Evolutionary conservation across 2,113 vertebrate genomes (phyloP).

Genomic region (Poecile atricapillus): DNA sequence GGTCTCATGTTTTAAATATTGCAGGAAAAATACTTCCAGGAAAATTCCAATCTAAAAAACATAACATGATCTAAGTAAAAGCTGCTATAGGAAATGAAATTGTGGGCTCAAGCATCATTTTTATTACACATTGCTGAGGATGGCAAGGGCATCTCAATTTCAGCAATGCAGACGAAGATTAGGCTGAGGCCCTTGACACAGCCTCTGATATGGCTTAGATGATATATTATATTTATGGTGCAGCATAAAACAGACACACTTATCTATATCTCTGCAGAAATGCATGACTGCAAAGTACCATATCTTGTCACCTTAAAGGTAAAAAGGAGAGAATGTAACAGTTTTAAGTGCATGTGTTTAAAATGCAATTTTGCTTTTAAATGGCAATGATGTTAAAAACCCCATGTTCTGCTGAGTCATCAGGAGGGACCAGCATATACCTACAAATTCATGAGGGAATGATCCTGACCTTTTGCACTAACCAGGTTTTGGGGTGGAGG

Average conservation of each 20-base stretch:
- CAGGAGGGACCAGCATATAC: neutral
- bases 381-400: neutral
- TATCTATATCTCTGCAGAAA: neutral
- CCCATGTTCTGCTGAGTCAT: neutral
- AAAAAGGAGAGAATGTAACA: neutral
- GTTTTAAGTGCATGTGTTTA: neutral
- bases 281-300: neutral
- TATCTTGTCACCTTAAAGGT: neutral
- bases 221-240: neutral
- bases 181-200: neutral
- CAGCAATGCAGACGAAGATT: neutral
- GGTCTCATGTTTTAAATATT: neutral
- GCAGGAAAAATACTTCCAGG: neutral
- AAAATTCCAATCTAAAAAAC: neutral
- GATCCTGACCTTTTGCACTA: neutral
- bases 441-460: neutral
- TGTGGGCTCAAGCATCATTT: neutral
- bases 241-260: neutral
- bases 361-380: neutral
- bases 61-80: neutral
- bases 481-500: neutral
- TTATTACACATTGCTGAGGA: neutral
- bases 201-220: neutral
- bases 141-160: neutral
- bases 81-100: neutral